phyloP scores from a whole-genome alignment of 2,113 vertebrate genomes.

The Rhombomys opimus region DNA sequence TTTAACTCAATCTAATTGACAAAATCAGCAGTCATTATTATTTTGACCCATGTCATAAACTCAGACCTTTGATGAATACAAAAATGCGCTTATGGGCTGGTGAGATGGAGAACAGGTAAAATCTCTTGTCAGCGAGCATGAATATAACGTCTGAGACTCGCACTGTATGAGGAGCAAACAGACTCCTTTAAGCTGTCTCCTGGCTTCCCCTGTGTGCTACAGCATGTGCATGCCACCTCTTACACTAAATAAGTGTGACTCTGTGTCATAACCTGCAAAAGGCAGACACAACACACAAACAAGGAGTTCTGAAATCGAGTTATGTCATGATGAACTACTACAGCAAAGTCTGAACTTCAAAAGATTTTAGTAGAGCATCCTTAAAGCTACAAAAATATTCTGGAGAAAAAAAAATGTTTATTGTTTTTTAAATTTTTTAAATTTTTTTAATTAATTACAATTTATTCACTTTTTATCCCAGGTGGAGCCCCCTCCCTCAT shows the following conservation, averaged over 20 bases:
- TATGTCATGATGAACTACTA: background rate
- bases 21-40: background rate
- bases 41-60: background rate
- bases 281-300: background rate
- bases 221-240: background rate
- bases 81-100: background rate
- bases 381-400: background rate
- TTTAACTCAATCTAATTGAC: background rate
- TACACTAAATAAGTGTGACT: background rate
- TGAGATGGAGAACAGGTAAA: background rate
- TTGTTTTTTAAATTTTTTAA: too few relatives aligned
- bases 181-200: background rate
- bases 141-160: background rate
- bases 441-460: too few relatives aligned
- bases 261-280: background rate
- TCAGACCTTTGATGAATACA: background rate
- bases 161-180: background rate
- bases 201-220: too few relatives aligned
- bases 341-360: background rate
- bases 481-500: too few relatives aligned
- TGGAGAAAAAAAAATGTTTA: background rate
- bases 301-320: background rate
- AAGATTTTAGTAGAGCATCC: background rate
- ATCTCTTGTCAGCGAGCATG: background rate
- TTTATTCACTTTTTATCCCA: too few relatives aligned